Evolutionary conservation across 1,140 invertebrate genomes (phyloP).

Genomic region (Centruroides sculpturatus): DNA sequence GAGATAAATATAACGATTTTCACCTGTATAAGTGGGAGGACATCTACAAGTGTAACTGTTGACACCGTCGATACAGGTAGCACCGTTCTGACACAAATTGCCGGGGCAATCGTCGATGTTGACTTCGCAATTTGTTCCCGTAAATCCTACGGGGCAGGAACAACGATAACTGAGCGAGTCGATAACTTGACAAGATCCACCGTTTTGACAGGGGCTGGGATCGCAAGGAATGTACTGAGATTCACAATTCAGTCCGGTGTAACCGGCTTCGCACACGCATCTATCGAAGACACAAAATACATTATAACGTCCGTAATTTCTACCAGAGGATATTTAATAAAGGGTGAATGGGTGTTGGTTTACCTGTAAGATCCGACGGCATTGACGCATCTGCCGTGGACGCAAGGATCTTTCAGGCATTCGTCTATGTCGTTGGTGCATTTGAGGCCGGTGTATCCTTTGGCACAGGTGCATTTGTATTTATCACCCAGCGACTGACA

Average conservation of each 20-base stretch:
- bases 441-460: constrained; percentile 70
- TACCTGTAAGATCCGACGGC: constrained; percentile 16
- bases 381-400: constrained; percentile 41
- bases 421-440: constrained; percentile 72
- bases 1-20: background rate
- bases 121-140: constrained; percentile 81
- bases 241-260: constrained; percentile 79
- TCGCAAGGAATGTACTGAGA: constrained; percentile 77
- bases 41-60: constrained; percentile 78
- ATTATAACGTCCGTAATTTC: background rate
- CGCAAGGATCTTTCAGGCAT: constrained; percentile 56
- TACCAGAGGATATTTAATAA: too few relatives aligned
- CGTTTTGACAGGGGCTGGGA: constrained; percentile 77
- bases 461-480: constrained; percentile 82
- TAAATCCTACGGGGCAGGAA: constrained; percentile 87
- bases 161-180: constrained; percentile 68
- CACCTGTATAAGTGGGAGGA: constrained; percentile 69
- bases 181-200: constrained; percentile 58
- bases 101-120: constrained; percentile 92
- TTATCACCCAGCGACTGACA: constrained; percentile 66
- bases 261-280: constrained; percentile 74
- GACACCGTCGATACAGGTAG: constrained; percentile 71
- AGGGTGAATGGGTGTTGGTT: background rate
- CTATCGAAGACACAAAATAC: constrained; percentile 36
- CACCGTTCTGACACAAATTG: constrained; percentile 65